Conservation (phyloP, 2,113 vertebrate species). For the Pelvicachromis taeniatus region DNA sequence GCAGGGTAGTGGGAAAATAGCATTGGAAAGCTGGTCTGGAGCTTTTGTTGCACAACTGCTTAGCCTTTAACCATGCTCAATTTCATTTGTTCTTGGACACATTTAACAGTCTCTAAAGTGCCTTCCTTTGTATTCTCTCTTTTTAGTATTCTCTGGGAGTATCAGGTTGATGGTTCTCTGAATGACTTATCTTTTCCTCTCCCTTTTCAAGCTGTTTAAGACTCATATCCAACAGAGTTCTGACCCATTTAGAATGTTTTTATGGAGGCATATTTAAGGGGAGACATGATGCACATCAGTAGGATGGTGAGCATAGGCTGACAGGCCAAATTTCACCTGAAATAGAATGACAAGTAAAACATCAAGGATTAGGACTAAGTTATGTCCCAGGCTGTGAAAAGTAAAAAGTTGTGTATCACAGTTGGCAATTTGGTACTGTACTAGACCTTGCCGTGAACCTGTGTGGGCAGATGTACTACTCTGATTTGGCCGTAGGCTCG, state of each 20-base stretch:
- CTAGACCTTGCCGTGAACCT: slow-evolving; percentile 42
- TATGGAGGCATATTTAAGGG: slow-evolving; percentile 32
- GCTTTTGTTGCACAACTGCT: slow-evolving; percentile 28
- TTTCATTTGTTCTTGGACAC: slow-evolving; percentile 21
- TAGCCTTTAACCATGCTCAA: slow-evolving; percentile 1
- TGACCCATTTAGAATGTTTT: slow-evolving; percentile 56
- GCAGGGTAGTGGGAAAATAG: slow-evolving; percentile 12
- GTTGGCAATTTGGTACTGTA: slow-evolving; percentile 20
- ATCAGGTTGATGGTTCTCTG: slow-evolving; percentile 13
- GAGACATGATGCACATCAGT: slow-evolving; percentile 37
- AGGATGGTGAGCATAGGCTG: slow-evolving; percentile 25
- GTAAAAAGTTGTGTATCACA: slow-evolving; percentile 43
- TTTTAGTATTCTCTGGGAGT: slow-evolving; percentile 22
- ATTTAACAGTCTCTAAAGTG: not conserved
- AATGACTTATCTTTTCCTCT: slow-evolving; percentile 14
- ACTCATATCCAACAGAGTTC: slow-evolving; percentile 47
- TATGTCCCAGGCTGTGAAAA: slow-evolving; percentile 41
- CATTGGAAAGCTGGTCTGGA: not conserved
- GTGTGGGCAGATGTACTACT: slow-evolving; percentile 63
- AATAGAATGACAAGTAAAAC: slow-evolving; percentile 41
- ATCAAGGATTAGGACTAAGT: slow-evolving; percentile 39
- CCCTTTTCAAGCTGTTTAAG: slow-evolving; percentile 14
- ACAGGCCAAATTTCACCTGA: slow-evolving; percentile 40
- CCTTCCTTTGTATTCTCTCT: not conserved
- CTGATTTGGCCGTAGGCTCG: slow-evolving; percentile 52